These are phyloP conservation scores for Xenopus laevis DNA, from an alignment of 2,113 vertebrate species.

Conservation along the genomic window DNA sequence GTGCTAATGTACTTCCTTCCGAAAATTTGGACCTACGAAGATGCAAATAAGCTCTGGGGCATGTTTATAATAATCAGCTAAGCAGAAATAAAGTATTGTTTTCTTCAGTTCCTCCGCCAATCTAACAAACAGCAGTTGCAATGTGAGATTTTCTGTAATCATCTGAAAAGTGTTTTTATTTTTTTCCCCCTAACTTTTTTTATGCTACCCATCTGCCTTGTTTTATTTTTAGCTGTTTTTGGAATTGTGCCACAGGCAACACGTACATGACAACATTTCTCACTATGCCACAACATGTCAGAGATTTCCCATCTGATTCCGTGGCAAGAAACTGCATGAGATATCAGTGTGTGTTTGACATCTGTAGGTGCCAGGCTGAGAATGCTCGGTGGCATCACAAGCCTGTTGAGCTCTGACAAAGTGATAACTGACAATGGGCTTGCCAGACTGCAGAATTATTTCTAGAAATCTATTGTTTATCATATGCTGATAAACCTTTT, in stretches of 20 bases:
- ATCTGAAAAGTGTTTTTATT: neutral
- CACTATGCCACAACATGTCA: conserved; percentile 34
- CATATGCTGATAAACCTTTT: too few species aligned
- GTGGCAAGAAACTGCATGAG: conserved; percentile 2
- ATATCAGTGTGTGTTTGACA: conserved; percentile 17
- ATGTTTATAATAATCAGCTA: too few species aligned
- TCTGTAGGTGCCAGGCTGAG: conserved; percentile 9
- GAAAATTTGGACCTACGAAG: too few species aligned
- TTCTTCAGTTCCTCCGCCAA: too few species aligned
- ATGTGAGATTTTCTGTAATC: too few species aligned
- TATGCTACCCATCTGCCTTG: conserved; percentile 25
- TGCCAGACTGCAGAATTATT: too few species aligned
- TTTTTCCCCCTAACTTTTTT: conserved; percentile 1
- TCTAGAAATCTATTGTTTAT: too few species aligned
- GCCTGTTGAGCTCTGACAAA: neutral
- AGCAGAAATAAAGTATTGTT: too few species aligned
- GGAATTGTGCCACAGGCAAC: conserved; percentile 24
- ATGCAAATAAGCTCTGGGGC: too few species aligned
- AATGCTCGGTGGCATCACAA: neutral
- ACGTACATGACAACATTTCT: conserved; percentile 23
- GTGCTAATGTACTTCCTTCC: too few species aligned
- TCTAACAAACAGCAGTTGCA: too few species aligned
- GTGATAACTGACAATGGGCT: neutral
- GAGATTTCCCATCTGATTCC: conserved; percentile 25
- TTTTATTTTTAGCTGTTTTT: conserved; percentile 24